Conservation (phyloP, 2,797 vertebrate species). For the Dipus sagitta region DNA sequence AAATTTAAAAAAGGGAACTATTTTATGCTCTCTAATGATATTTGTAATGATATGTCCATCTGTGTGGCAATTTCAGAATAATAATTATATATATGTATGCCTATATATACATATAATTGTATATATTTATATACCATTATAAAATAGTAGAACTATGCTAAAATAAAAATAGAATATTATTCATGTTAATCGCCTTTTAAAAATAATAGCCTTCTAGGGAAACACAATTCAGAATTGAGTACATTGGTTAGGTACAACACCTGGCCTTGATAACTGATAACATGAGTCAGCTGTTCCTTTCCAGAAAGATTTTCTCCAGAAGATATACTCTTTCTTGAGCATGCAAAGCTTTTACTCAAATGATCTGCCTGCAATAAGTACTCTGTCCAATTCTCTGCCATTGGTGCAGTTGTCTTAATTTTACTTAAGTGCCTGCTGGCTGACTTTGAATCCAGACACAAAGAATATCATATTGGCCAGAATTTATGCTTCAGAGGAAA, state of each 20-base stretch:
- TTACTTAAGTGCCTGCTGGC: slow-evolving; percentile 68
- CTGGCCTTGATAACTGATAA: slow-evolving; percentile 68
- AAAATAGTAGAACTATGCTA: slow-evolving; percentile 60
- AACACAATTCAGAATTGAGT: slow-evolving; percentile 66
- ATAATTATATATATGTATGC: neutral
- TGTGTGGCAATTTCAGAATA: slow-evolving; percentile 52
- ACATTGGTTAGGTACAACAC: slow-evolving; percentile 47
- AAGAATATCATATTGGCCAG: slow-evolving; percentile 22
- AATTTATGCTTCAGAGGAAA: slow-evolving; percentile 60
- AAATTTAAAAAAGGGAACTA: neutral
- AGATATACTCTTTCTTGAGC: slow-evolving; percentile 64
- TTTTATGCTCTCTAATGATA: slow-evolving; percentile 7
- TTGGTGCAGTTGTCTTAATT: slow-evolving; percentile 71
- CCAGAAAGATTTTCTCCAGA: slow-evolving; percentile 63
- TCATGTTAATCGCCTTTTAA: slow-evolving; percentile 56
- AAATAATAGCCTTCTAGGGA: slow-evolving; percentile 59
- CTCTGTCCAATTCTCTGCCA: slow-evolving; percentile 67
- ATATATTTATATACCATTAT: neutral
- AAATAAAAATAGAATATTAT: slow-evolving; percentile 67
- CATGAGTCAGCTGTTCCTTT: slow-evolving; percentile 34
- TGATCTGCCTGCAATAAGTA: slow-evolving; percentile 63
- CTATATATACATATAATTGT: too few relatives aligned
- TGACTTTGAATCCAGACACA: slow-evolving; percentile 67
- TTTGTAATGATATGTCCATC: slow-evolving; percentile 60
- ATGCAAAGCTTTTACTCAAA: slow-evolving; percentile 72